Evolutionary conservation across 2,797 vertebrate species (phyloP), one percentile per base, ranked within the genome.

Genomic region (Xenops minutus): DNA sequence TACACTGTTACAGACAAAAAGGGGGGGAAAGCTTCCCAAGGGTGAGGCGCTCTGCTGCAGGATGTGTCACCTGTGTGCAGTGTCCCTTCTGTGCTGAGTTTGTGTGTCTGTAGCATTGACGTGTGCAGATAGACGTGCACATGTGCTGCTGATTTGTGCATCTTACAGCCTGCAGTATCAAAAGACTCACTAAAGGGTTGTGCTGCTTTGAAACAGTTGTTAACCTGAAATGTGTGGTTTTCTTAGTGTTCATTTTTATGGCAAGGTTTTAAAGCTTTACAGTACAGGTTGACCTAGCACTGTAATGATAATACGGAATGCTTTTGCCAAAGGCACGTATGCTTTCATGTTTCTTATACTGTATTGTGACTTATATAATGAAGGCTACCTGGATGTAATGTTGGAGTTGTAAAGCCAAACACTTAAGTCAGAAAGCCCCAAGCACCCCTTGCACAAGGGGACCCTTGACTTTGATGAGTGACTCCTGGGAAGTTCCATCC

Each of bases 91-190:
- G 51, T 29, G 79, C 0, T 0, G 37, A 61, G 48, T 41, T 39
- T 0, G 5, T 30, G 8, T 23, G 22, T 36, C 29, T 52, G 46
- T 21, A 41, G 32, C 22, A 9, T 29, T 59, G 32, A 32, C 0
- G 3, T 17, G 32, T 2, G 7, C 55, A 56, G 48, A 37, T 27
- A 54, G 54, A 36, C 0, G 1, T 2, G 3, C 23, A 14, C 0
- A 12, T 30, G 21, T 14, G n/a, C 59, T 72, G 55, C 61, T 52
- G 43, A 9, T 48, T 12, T 46, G 34, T 51, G n/a, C 34, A 2
- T 17, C 1, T 1, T 30, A n/a, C 26, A 49, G 32, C n/a, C 56
- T 69, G 52, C 18, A 18, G 18, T 10, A 39, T 54, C 29, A 26
- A 34, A 67, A 55, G 32, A 29, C 54, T 49, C 41, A 19, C 49